Base-by-base conservation (phyloP, 2,888 invertebrate species). In the Melipona beecheii region DNA sequence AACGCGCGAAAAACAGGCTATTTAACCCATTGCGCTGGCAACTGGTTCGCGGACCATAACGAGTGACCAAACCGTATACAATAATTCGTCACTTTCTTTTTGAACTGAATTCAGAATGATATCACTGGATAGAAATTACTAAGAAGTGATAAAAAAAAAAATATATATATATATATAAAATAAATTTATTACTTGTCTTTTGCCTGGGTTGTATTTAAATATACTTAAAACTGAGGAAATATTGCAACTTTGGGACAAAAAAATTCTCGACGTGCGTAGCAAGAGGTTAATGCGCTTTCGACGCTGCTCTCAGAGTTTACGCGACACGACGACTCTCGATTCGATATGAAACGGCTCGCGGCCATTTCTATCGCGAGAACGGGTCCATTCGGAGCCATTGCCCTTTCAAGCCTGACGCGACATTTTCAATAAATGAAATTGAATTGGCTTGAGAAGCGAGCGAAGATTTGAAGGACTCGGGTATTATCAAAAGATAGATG, bases 1-100 rank as follows among this genome's bases (percentile, higher is more conserved):
- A 84, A 21, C 17, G 31, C n/a, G 50, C 54, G 50, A 69, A 68
- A 75, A 50, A 54, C 31, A 36, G 19, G 27, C 4, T 27, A 31
- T 66, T 81, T 50, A 31, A 56, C 6, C 9, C 9, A 0, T 0
- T 9, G 9, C 43, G 11, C 4, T 31, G 4, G 36, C 36, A 36
- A 36, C 36, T 36, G 36, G 9, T 36, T 43, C 43, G 9, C 43
- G 9, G 43, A 9, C 43, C 43, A 43, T 43, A 43, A 43, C 43
- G 43, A 43, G 9, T 9, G 43, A 43, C 43, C 43, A 43, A 36
- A 11, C 31, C 31, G 31, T 4, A 31, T 31, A 31, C 31, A 31
- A 4, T 43, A 43, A 43, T 43, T 43, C 43, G 43, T 43, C 43
- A 9, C 43, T 43, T 43, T 0, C 43, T 43, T 11, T 43, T 43